These are phyloP conservation scores for Hippocampus comes DNA, from an alignment of 2,113 vertebrate species.

Conservation along the genomic window DNA sequence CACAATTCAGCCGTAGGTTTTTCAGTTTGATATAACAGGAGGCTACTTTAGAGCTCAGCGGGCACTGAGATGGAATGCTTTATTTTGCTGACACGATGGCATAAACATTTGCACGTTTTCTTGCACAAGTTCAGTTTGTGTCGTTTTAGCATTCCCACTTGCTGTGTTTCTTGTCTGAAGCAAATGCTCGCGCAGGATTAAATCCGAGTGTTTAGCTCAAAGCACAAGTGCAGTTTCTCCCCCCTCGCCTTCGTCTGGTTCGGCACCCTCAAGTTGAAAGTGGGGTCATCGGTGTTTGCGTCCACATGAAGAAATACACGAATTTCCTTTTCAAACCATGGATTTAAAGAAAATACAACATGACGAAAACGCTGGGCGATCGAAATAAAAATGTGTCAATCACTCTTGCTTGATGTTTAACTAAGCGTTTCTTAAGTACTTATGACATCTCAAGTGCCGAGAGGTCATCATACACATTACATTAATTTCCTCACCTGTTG, in stretches of 20 bases:
- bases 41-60: no score
- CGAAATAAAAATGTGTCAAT: background rate
- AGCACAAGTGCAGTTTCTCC: constrained; percentile 24
- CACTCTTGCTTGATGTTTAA: background rate
- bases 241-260: constrained; percentile 39
- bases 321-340: background rate
- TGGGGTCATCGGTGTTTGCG: constrained; percentile 7
- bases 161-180: constrained; percentile 28
- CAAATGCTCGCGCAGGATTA: constrained; percentile 23
- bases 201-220: constrained; percentile 29
- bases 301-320: background rate
- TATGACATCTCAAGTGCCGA: background rate
- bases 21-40: background rate
- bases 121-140: constrained; percentile 21
- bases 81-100: background rate
- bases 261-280: constrained; percentile 27
- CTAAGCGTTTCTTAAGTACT: background rate
- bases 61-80: background rate
- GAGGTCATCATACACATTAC: background rate
- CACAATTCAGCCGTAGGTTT: background rate
- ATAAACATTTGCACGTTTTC: background rate
- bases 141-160: constrained; percentile 27
- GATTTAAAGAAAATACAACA: background rate
- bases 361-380: background rate
- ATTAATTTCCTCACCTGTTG: background rate